Percentiles rank a stretch among this genome's conserved stretches.
phyloP scores from a whole-genome alignment of 2,797 vertebrate species.

The Paedocypris micromegethes region DNA sequence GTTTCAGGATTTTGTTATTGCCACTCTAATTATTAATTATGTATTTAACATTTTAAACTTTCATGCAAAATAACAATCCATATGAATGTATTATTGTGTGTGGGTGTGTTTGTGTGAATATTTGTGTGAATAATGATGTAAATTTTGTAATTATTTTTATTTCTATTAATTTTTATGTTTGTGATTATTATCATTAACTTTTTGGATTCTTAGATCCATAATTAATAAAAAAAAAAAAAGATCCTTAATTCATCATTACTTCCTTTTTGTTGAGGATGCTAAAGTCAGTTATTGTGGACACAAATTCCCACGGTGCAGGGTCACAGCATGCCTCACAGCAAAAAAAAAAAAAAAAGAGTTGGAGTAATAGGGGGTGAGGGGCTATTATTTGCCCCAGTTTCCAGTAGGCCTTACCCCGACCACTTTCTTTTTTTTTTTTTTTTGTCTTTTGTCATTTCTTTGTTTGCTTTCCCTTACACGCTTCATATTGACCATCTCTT shows the following conservation, averaged over 20 bases:
- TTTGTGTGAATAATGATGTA: not conserved
- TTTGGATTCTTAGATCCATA: no score
- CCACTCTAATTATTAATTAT: no score
- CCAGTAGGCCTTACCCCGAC: conserved; percentile 60
- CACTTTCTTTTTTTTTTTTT: conserved; percentile 28
- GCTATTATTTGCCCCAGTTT: conserved; percentile 76
- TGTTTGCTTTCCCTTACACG: not conserved
- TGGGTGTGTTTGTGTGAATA: no score
- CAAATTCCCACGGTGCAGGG: conserved; percentile 45
- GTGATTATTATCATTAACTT: no score
- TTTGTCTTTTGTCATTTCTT: not conserved
- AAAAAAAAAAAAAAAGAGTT: conserved; percentile 18
- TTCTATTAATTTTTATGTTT: not conserved
- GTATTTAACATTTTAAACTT: no score
- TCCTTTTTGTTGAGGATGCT: conserved; percentile 15
- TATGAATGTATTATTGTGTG: no score
- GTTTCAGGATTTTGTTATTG: no score
- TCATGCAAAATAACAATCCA: no score
- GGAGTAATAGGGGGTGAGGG: conserved; percentile 58
- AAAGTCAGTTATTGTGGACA: conserved; percentile 32
- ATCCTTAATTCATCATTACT: not conserved
- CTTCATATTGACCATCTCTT: conserved; percentile 6
- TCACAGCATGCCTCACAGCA: conserved; percentile 56
- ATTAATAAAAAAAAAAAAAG: not conserved
- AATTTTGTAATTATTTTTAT: not conserved